Evolutionary conservation across 2,113 vertebrate species (phyloP).

Genomic region (Urocolius indicus): DNA sequence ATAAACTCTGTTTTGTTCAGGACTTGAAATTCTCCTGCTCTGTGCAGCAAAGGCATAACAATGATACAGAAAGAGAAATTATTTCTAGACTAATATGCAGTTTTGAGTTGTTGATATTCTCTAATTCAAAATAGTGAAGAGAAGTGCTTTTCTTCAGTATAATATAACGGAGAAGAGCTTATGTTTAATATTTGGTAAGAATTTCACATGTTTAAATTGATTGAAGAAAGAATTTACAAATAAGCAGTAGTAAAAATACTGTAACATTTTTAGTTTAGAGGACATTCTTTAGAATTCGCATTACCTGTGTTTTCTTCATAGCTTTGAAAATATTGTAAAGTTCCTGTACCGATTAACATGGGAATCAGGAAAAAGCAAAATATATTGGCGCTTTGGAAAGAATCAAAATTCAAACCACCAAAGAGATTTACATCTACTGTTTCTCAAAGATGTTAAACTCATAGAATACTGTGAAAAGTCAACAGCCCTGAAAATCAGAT

Average conservation of each 20-base stretch:
- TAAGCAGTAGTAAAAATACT: neutral
- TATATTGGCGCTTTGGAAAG: neutral
- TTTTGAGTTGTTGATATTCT: neutral
- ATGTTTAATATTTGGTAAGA: neutral
- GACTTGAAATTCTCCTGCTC: neutral
- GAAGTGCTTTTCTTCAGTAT: neutral
- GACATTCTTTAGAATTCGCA: accelerated
- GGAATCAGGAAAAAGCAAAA: neutral
- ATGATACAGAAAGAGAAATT: neutral
- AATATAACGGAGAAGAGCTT: neutral
- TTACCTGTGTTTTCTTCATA: neutral
- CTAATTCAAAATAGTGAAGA: neutral
- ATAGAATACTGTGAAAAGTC: neutral
- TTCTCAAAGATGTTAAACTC: neutral
- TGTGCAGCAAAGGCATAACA: neutral
- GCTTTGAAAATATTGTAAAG: accelerated
- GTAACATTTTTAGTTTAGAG: neutral
- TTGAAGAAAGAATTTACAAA: neutral
- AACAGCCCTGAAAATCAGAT: neutral
- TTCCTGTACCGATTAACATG: neutral
- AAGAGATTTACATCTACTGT: neutral
- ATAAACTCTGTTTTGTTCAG: neutral
- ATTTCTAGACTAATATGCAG: neutral
- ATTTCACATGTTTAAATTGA: accelerated
- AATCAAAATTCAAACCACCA: neutral